Percentiles rank a stretch among this genome's conserved stretches.
These are phyloP conservation scores for Nebria ingens DNA, from an alignment of 1,140 invertebrate genomes.

Conservation along the genomic window DNA sequence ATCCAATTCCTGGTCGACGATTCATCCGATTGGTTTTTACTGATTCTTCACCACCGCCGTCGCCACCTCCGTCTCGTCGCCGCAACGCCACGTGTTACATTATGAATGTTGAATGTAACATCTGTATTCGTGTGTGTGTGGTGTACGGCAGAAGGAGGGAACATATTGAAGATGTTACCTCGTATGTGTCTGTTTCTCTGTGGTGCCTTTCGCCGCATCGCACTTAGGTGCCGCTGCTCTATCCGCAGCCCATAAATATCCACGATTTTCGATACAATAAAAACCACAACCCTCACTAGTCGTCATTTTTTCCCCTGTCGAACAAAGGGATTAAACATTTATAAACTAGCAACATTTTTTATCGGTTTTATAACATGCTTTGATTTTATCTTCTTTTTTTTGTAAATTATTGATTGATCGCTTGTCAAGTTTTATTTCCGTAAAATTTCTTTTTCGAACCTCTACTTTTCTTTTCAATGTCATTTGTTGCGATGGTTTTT, in stretches of 20 bases:
- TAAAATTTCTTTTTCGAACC: too few species aligned
- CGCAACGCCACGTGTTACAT: slow-evolving; percentile 17
- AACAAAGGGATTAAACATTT: slow-evolving; percentile 20
- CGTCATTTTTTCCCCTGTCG: slow-evolving; percentile 11
- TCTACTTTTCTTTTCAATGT: too few species aligned
- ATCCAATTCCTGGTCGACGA: slow-evolving; percentile 29
- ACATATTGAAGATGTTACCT: background rate
- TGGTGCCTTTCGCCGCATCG: slow-evolving; percentile 11
- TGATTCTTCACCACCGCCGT: slow-evolving; percentile 18
- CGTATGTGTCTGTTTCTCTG: background rate
- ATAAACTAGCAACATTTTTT: slow-evolving; percentile 3
- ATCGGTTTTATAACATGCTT: background rate
- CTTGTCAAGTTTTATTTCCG: too few species aligned
- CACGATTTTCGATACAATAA: slow-evolving; percentile 17
- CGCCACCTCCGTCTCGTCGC: too few species aligned
- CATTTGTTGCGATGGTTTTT: too few species aligned
- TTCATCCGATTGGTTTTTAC: slow-evolving; percentile 28
- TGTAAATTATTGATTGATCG: too few species aligned
- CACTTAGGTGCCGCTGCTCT: slow-evolving; percentile 18
- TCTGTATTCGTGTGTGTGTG: slow-evolving; percentile 20
- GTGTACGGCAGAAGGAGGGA: slow-evolving; percentile 3
- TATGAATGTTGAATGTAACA: slow-evolving; percentile 25
- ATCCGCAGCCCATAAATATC: slow-evolving; percentile 22
- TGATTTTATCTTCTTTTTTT: too few species aligned
- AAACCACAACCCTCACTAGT: slow-evolving; percentile 13